Evolutionary conservation across 2,888 invertebrate species (phyloP), one percentile per base, ranked within the genome.

Genomic region (Tromatobia lineatoria): DNA sequence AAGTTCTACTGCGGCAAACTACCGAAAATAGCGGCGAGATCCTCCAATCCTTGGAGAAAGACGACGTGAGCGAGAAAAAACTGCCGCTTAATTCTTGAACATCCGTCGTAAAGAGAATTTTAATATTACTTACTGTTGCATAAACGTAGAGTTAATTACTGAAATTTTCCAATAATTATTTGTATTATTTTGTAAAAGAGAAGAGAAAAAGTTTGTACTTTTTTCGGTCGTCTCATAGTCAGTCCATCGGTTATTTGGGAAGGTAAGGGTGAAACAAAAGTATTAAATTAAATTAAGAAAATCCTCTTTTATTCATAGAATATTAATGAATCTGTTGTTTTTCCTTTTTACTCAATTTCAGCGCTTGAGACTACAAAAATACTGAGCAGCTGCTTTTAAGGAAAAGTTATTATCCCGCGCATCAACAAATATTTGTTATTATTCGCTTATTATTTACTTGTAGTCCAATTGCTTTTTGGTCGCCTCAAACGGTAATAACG

Each of bases 1-100:
- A 95, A 95, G 90, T 94, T 96, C 34, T 96, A 96, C 90, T 96
- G 96, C 90, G 94, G 94, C 54, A 96, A 80, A 93, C 94, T 71
- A 94, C 95, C 80, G 96, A 96, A 91, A 95, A 95, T 34, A 96
- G 96, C 6, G 94, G 95, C 45, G 92, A 93, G n/a, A 94, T 95
- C 73, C 91, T 96, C 54, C 92, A 91, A 78, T 91, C 87, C 70
- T 87, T 94, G 78, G 88, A 93, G 69, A 87, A 94, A 59, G 92
- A 94, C 52, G 86, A 94, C 34, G 93, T 92, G 78, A 88, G 88
- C 23, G 89, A 91, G 20, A 92, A 92, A 10, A 91, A 94, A 83
- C 89, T 94, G 94, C 79, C 90, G 87, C 61, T 91, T 92, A 42
- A 94, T 94, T 82, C 88, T 94, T 71, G 91, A 93, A 85, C 29